Evolutionary conservation across 2,888 invertebrate species (phyloP).

Genomic region (Drosophila planitibia): DNA sequence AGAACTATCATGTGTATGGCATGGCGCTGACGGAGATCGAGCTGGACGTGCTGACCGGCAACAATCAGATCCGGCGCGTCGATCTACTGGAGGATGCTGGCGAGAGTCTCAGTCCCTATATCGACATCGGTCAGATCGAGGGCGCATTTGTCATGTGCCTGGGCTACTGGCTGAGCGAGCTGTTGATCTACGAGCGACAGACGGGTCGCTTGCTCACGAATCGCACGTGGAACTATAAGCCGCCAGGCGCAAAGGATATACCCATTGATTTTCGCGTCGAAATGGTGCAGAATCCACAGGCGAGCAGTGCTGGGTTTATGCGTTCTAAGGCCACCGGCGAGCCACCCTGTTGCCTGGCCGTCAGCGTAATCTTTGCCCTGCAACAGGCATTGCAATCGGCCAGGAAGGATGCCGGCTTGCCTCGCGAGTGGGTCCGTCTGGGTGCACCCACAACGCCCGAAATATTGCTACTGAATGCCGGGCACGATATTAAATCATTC

Average conservation of each 20-base stretch:
- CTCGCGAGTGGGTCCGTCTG: slow-evolving; percentile 78
- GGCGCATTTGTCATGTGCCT: slow-evolving; percentile 92
- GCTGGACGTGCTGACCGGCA: slow-evolving; percentile 92
- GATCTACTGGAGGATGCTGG: slow-evolving; percentile 92
- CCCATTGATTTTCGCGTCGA: slow-evolving; percentile 91
- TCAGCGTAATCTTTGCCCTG: slow-evolving; percentile 88
- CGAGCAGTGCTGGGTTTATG: slow-evolving; percentile 88
- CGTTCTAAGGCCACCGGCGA: slow-evolving; percentile 91
- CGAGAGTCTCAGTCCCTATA: slow-evolving; percentile 89
- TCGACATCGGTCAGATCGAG: slow-evolving; percentile 92
- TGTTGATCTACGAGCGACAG: slow-evolving; percentile 88
- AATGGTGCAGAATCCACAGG: slow-evolving; percentile 87
- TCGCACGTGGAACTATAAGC: slow-evolving; percentile 93
- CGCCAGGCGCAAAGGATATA: slow-evolving; percentile 91
- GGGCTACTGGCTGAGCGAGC: slow-evolving; percentile 92
- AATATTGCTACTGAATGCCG: slow-evolving; percentile 75
- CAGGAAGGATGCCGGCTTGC: slow-evolving; percentile 88
- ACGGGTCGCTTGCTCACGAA: slow-evolving; percentile 90
- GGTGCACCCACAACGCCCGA: slow-evolving; percentile 84
- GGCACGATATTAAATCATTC: slow-evolving; percentile 64
- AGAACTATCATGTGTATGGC: slow-evolving; percentile 89
- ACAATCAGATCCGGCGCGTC: slow-evolving; percentile 88
- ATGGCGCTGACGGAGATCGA: slow-evolving; percentile 90
- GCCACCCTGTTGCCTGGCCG: slow-evolving; percentile 87
- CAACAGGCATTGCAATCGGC: slow-evolving; percentile 89